Evolutionary conservation across 92 coral and sea anemone species (phyloP), one percentile per base, ranked within the genome.

Genomic region (Palythoa caribaeorum): DNA sequence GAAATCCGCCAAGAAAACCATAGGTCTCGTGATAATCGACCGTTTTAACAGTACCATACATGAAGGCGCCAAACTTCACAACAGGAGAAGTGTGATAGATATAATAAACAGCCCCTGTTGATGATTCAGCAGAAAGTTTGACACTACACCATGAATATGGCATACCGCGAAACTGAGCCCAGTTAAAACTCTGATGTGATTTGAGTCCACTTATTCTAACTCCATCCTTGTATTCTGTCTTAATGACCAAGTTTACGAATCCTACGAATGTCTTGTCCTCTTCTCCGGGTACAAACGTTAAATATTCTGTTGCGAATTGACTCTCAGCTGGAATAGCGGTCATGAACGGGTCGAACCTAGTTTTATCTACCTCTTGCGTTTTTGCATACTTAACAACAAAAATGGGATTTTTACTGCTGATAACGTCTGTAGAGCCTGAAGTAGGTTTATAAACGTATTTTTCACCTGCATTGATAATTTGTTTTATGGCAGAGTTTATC

Each of bases 1-100:
- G 90, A 54, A 96, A 47, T 6, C 98, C 98, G 5, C 87, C 96
- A 6, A 96, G 98, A 37, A 94, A 93, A 9, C 98, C 96, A 38
- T 88, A 94, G 1, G 92, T 76, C n/a, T 84, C 93, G 51, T 76
- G 47, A 28, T 57, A 65, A 1, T 69, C 73, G 0, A 79, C 85
- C 1, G 83, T 80, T 51, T 78, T 85, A 81, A 75, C 92, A 5
- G 79, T 92, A 1, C 98, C 98, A 48, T 93, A 94, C 53, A 92
- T 74, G 75, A 92, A 77, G 9, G 92, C 69, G 1, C 94, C 94
- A 68, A 96, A 96, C 11, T 84, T 90, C 11, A 83, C 92, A 50
- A 92, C 65, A 6, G 98, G 96, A 3, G 92, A 90, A 16, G 70
- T 81, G 87, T 96, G 98, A 48, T 77, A 94, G 16, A 96, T 89